Evolutionary conservation across 2,113 vertebrate genomes (phyloP).

Genomic region (Canis aureus): DNA sequence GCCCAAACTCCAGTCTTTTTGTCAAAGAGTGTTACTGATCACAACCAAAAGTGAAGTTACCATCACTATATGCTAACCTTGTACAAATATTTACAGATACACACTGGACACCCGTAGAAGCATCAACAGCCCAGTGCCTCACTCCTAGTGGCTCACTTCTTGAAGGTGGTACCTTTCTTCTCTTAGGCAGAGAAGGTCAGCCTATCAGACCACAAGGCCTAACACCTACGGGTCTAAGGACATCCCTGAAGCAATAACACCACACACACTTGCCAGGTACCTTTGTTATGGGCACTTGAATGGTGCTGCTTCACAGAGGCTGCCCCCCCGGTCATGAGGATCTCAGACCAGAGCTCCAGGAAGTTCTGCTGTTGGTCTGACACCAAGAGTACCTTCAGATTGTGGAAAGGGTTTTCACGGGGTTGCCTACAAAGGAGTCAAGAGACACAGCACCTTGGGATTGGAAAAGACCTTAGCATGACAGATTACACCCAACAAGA

Average conservation of each 20-base stretch:
- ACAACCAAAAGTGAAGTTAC: background rate
- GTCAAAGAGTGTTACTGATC: background rate
- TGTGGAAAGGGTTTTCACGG: slow-evolving; percentile 93
- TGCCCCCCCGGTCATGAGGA: slow-evolving; percentile 94
- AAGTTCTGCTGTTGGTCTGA: slow-evolving; percentile 92
- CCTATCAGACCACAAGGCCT: background rate
- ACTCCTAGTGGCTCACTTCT: background rate
- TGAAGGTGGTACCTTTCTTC: background rate
- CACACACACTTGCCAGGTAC: slow-evolving; percentile 82
- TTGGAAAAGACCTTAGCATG: background rate
- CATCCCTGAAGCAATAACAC: background rate
- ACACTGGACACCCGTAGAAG: background rate
- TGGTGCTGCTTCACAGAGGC: slow-evolving; percentile 92
- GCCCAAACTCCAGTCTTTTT: slow-evolving; percentile 9
- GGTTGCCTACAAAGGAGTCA: slow-evolving; percentile 90
- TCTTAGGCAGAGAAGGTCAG: background rate
- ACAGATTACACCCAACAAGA: background rate
- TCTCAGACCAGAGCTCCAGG: slow-evolving; percentile 94
- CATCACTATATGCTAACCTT: background rate
- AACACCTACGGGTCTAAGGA: background rate
- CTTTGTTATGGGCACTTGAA: slow-evolving; percentile 89
- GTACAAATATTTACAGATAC: background rate
- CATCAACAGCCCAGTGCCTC: background rate
- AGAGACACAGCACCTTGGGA: slow-evolving; percentile 40
- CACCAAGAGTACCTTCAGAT: slow-evolving; percentile 93